A percentile compares a stretch with the other conserved stretches of the same genome.
Conservation (phyloP, 2,113 vertebrate genomes). For the Scytalopus superciliaris region DNA sequence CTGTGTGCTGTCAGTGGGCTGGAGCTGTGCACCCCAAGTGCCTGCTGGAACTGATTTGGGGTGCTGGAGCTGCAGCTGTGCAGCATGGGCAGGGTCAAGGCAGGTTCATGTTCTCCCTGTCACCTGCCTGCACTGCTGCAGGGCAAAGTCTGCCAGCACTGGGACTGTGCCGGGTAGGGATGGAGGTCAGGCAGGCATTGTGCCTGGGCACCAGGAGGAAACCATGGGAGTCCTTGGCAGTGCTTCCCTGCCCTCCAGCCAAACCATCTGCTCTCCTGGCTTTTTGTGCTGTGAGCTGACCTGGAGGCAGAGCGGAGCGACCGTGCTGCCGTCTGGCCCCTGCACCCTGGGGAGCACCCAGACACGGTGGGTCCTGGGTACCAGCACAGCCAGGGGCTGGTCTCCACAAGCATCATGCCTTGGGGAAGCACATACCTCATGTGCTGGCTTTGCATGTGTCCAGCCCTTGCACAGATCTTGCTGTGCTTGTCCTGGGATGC, state of each 20-base stretch:
- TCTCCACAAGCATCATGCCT: not conserved
- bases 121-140: rapidly evolving
- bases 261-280: not conserved
- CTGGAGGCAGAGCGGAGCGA: rapidly evolving
- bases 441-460: not conserved
- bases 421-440: not conserved
- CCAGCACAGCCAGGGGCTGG: rapidly evolving
- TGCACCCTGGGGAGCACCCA: not conserved
- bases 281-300: rapidly evolving
- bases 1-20: rapidly evolving
- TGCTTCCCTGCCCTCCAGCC: not conserved
- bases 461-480: not conserved
- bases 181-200: not conserved
- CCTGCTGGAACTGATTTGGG: not conserved
- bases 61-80: not conserved
- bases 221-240: not conserved
- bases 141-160: not conserved
- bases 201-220: not conserved
- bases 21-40: rapidly evolving
- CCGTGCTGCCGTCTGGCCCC: rapidly evolving
- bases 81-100: not conserved
- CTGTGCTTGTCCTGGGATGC: not conserved
- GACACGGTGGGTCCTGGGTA: rapidly evolving
- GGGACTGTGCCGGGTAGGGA: not conserved
- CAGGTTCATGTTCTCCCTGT: not conserved